Evolutionary conservation across 2,888 invertebrate genomes (phyloP).

Genomic region (Crioceris asparagi): DNA sequence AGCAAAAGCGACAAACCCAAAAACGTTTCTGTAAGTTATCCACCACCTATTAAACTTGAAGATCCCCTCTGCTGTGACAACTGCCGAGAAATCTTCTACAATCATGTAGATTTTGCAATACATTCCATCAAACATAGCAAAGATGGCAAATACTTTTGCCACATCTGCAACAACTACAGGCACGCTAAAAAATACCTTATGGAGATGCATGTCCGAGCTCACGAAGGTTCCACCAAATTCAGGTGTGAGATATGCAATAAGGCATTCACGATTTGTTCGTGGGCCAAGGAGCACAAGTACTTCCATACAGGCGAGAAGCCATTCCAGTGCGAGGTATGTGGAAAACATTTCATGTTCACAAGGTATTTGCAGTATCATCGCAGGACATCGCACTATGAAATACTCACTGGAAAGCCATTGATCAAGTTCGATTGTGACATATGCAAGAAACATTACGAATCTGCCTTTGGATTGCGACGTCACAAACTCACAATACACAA

Average conservation of each 20-base stretch:
- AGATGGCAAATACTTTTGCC: constrained; percentile 28
- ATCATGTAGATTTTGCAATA: constrained; percentile 27
- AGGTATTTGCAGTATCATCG: constrained; percentile 44
- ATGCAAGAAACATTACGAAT: constrained; percentile 32
- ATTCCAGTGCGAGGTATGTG: constrained; percentile 40
- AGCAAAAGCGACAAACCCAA: constrained; percentile 14
- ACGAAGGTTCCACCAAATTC: constrained; percentile 37
- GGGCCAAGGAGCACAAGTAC: constrained; percentile 38
- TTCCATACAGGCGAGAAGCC: constrained; percentile 44
- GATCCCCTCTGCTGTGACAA: constrained; percentile 32
- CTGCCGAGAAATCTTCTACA: constrained; percentile 29
- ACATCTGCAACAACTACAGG: constrained; percentile 27
- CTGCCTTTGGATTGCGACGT: constrained; percentile 26
- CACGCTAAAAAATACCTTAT: constrained; percentile 29
- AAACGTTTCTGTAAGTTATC: constrained; percentile 15
- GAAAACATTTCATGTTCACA: constrained; percentile 41
- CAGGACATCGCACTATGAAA: constrained; percentile 40
- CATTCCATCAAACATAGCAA: constrained; percentile 28
- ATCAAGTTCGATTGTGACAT: constrained; percentile 32
- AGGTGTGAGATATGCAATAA: constrained; percentile 39
- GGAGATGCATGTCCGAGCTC: constrained; percentile 36
- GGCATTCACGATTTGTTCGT: constrained; percentile 39
- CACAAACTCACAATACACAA: constrained; percentile 32
- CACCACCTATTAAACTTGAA: constrained; percentile 20
- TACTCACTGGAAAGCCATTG: constrained; percentile 33